Evolutionary conservation across 2,113 vertebrate species (phyloP).

Genomic region (Pithys albifrons): DNA sequence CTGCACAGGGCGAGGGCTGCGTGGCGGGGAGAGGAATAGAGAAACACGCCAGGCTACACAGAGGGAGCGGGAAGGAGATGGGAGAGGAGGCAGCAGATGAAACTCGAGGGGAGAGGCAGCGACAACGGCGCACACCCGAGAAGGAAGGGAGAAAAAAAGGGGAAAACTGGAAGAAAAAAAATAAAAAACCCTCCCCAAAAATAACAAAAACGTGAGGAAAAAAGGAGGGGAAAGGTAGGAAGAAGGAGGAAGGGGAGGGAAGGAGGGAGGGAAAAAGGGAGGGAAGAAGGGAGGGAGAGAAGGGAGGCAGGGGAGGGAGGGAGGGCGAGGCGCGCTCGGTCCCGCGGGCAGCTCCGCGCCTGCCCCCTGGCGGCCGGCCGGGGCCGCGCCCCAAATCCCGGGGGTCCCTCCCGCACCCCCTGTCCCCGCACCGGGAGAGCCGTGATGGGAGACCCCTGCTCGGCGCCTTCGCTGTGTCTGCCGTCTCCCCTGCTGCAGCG

Average conservation of each 20-base stretch:
- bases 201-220: not conserved
- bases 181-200: not conserved
- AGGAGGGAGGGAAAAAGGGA: too few species aligned
- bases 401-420: not conserved
- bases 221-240: too few species aligned
- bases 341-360: not conserved
- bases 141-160: not conserved
- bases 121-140: not conserved
- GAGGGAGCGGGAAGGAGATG: not conserved
- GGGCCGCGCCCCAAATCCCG: not conserved
- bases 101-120: not conserved
- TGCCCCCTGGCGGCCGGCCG: not conserved
- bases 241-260: too few species aligned
- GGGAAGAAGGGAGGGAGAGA: too few species aligned
- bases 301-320: too few species aligned
- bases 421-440: not conserved
- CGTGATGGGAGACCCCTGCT: not conserved
- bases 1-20: constrained; percentile 42
- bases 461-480: not conserved
- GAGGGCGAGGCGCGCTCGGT: not conserved
- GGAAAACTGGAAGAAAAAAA: too few species aligned
- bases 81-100: not conserved
- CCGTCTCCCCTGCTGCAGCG: not conserved
- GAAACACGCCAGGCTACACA: not conserved
- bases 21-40: not conserved